Evolutionary conservation across 2,113 vertebrate genomes (phyloP), one percentile per base, ranked within the genome.

Genomic region (Morone chrysops): DNA sequence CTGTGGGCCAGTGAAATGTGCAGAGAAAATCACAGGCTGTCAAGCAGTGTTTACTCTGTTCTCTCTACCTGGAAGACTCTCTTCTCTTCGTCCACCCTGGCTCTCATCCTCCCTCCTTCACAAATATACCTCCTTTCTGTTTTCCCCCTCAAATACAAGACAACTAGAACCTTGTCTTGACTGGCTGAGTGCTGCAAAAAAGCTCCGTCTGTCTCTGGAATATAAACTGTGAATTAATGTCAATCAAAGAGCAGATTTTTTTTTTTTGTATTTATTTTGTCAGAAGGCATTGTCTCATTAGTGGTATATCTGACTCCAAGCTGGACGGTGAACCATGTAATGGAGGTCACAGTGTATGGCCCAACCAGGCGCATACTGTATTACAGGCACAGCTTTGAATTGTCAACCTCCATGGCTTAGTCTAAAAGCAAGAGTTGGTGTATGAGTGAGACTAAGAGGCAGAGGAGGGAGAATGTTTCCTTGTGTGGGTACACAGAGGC

Each of bases 41-140:
- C 90, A 92, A 77, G 18, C 48, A 66, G 80, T 87, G 88, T 91
- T 92, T 83, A 88, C 85, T 59, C 68, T 78, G 54, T 66, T 90
- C 80, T 83, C 43, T 90, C 86, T 82, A 89, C 86, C 87, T 89
- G 86, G 63, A 85, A 73, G 66, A 82, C 84, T 63, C 68, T 75
- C 81, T 75, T 77, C 75, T 83, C 71, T 65, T 48, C 9, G 70
- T 79, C 78, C 81, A 70, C 22, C 41, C 54, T n/a, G 3, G 65
- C 76, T 75, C 61, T 74, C 80, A 70, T 68, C 66, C 11, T 47
- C 18, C 71, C 62, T 80, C 63, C 50, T 62, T 72, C 83, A 71
- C 77, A 85, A 82, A 82, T 31, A 69, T 81, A 70, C 56, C 31
- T 48, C 74, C 70, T 71, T 83, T 66, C 41, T 11, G 43, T 56